A percentile compares a stretch with the other conserved stretches of the same genome.
These are phyloP conservation scores for Drosophila pseudotalamancana DNA, from an alignment of 2,888 invertebrate genomes.

Conservation along the genomic window DNA sequence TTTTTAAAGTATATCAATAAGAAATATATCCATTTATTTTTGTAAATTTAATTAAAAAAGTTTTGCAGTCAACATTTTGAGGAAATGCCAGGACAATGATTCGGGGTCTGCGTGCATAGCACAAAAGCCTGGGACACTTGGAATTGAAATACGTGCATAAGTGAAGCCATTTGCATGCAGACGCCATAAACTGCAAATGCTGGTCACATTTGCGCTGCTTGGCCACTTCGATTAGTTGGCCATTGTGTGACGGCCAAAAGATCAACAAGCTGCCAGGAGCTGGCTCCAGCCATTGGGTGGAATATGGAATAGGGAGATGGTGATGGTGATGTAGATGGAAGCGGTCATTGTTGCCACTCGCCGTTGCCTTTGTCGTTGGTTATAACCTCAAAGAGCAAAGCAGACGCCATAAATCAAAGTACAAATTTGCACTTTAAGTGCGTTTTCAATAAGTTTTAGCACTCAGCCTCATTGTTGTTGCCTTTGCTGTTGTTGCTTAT, in stretches of 20 bases:
- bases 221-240: constrained; percentile 65
- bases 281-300: background rate
- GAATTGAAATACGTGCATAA: constrained; percentile 19
- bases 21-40: too few relatives aligned
- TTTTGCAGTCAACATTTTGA: background rate
- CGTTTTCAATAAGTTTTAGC: constrained; percentile 71
- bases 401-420: constrained; percentile 80
- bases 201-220: constrained; percentile 42
- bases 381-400: constrained; percentile 74
- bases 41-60: background rate
- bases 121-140: constrained; percentile 5
- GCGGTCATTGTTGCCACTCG: constrained; percentile 64
- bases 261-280: constrained; percentile 6
- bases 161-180: constrained; percentile 72
- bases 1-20: background rate
- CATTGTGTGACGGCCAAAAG: constrained; percentile 40
- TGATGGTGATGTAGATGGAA: background rate
- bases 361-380: constrained; percentile 38
- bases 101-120: background rate
- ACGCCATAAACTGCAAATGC: constrained; percentile 68
- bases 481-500: constrained; percentile 17
- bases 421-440: constrained; percentile 73
- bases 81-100: background rate
- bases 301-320: background rate
- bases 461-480: constrained; percentile 39